Base-by-base conservation (phyloP, 2,113 vertebrate species). In the Lamprotornis superbus region DNA sequence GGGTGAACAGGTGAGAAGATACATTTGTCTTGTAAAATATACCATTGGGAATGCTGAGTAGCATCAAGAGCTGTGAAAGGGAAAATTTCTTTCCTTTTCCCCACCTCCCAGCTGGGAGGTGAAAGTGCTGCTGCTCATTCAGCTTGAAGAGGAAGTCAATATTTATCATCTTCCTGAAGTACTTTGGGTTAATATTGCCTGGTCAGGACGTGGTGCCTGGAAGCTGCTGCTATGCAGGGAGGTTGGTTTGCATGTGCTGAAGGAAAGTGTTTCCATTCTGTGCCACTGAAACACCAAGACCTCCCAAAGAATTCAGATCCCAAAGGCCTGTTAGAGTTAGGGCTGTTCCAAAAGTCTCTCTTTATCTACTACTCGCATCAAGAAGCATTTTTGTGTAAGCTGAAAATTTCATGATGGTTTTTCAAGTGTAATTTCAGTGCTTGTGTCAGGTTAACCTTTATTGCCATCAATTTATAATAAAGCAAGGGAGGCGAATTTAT, bases 1-100 rank as follows among this genome's bases (percentile, higher is more conserved):
- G 99, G 96, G 99, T 99, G 96, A 99, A 99, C 98, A 99, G 99
- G 99, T 99, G 97, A 98, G 97, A 44, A 24, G 12, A 47, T 28
- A 5, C 12, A 6, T 56, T 68, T 61, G 9, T n/a, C 31, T 23
- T 28, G 7, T 59, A 2, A 47, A 17, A 31, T 19, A 12, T 5
- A 24, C 37, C 0, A 0, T 1, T 40, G 25, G 1, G 25, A 61
- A 19, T 37, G 63, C 46, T 59, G 10, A 39, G 37, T 75, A 42
- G 28, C 14, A 12, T 19, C 17, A 57, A 44, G 40, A 85, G 10
- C 28, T 47, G 50, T 14, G 71, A 57, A 80, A 46, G 15, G 35
- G 42, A 49, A 56, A 28, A 7, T 40, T 40, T 49, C 27, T 37
- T 40, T 49, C 70, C 37, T 64, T 83, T 63, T 44, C 70, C 28